These are phyloP conservation scores for Colletes latitarsis DNA, from an alignment of 1,140 invertebrate species.

Conservation along the genomic window DNA sequence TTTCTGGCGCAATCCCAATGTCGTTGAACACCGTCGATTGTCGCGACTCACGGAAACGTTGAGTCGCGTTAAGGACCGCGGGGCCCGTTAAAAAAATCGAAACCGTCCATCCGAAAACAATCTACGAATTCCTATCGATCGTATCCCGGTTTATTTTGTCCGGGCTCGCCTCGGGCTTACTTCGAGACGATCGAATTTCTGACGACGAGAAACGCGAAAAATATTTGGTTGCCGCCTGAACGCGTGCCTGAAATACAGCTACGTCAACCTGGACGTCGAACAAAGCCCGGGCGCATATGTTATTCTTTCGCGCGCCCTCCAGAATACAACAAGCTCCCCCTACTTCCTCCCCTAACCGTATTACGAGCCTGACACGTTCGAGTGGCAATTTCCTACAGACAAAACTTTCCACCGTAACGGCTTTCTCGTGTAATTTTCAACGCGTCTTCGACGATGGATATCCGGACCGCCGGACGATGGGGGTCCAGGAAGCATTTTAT, in stretches of 20 bases:
- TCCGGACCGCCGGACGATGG: background rate
- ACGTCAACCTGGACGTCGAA: background rate
- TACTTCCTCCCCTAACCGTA: background rate
- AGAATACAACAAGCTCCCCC: background rate
- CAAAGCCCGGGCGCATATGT: background rate
- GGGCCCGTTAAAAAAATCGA: background rate
- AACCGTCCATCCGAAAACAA: background rate
- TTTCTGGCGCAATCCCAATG: constrained; percentile 9
- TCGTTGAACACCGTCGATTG: background rate
- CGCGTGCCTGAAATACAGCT: background rate
- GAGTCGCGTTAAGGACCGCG: background rate
- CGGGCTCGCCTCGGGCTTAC: background rate
- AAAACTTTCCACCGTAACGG: background rate
- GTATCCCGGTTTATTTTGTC: too few species aligned
- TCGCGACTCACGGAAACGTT: background rate
- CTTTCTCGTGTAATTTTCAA: background rate
- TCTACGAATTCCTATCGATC: background rate
- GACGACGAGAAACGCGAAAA: background rate
- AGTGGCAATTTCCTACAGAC: background rate
- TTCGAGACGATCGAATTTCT: background rate
- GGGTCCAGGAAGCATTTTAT: background rate
- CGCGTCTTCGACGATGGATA: background rate
- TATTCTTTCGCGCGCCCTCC: background rate
- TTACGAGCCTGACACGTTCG: background rate
- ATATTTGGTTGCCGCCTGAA: background rate